phyloP scores from a whole-genome alignment of 2,113 vertebrate species.

The Onychostoma macrolepis region DNA sequence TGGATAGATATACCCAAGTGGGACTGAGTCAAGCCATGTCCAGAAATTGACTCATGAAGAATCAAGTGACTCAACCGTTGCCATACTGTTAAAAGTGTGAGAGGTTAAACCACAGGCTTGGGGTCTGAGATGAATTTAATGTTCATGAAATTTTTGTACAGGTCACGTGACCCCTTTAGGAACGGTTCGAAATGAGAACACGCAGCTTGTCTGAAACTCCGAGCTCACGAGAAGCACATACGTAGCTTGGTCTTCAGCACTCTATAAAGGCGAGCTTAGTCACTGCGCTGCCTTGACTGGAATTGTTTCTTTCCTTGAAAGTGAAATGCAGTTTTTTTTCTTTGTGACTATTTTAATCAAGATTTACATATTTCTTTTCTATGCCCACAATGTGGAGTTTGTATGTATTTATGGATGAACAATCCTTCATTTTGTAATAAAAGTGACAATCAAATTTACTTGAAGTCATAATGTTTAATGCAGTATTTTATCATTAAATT shows the following conservation, averaged over 20 bases:
- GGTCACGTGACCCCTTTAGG: not conserved
- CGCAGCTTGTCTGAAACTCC: not conserved
- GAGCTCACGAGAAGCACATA: constrained; percentile 4
- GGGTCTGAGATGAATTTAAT: not conserved
- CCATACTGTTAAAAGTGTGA: not conserved
- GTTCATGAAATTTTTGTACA: not conserved
- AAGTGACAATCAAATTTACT: constrained; percentile 24
- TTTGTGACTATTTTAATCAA: constrained; percentile 64
- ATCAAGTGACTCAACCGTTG: not conserved
- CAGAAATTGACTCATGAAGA: not conserved
- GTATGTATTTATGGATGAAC: constrained; percentile 67
- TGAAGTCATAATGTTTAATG: not conserved
- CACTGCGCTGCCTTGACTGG: constrained; percentile 41
- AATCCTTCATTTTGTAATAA: constrained; percentile 38
- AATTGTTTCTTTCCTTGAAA: constrained; percentile 57
- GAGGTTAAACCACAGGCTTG: not conserved
- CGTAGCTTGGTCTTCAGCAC: not conserved
- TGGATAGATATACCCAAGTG: not conserved
- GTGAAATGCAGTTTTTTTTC: constrained; percentile 26
- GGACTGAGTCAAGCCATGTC: not conserved
- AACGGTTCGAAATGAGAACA: not conserved
- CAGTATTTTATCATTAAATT: not conserved
- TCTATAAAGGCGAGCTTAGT: constrained; percentile 3
- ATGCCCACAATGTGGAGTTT: constrained; percentile 65
- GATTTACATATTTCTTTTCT: constrained; percentile 58